These are phyloP conservation scores for Nymphalis c-album DNA, from an alignment of 2,888 invertebrate genomes.

Conservation along the genomic window DNA sequence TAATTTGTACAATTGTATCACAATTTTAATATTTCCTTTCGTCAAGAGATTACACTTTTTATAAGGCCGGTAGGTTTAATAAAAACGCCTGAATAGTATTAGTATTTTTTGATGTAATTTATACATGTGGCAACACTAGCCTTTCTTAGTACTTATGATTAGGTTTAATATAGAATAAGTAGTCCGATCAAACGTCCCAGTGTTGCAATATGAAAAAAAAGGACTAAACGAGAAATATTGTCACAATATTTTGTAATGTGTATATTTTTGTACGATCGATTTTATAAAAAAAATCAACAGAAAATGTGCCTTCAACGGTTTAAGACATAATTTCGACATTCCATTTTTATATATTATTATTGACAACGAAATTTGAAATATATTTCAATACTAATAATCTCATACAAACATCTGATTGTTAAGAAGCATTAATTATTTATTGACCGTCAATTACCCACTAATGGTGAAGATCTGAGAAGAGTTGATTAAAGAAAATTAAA, in stretches of 20 bases:
- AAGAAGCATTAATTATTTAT: too few species aligned
- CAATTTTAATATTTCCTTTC: constrained; percentile 9
- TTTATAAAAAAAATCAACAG: constrained; percentile 3
- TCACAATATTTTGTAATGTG: constrained; percentile 11
- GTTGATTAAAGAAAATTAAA: too few species aligned
- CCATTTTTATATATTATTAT: constrained; percentile 8
- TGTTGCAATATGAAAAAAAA: constrained; percentile 20
- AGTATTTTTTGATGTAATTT: constrained; percentile 31
- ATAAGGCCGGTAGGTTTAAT: constrained; percentile 27
- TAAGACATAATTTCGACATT: constrained; percentile 19
- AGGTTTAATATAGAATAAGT: constrained; percentile 10
- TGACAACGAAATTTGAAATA: neutral
- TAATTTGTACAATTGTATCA: constrained; percentile 8
- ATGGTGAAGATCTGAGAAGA: too few species aligned
- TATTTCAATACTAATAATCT: too few species aligned
- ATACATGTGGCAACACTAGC: constrained; percentile 24
- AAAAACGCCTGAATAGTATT: constrained; percentile 30
- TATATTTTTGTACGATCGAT: constrained; percentile 28
- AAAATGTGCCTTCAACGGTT: constrained; percentile 25
- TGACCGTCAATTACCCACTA: too few species aligned
- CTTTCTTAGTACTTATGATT: constrained; percentile 30
- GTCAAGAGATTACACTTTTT: constrained; percentile 4
- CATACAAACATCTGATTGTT: too few species aligned
- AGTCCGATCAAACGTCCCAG: neutral
- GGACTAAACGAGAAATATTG: neutral